These are phyloP conservation scores for Eugnorisma glareosa DNA, from an alignment of 2,888 invertebrate species.

Conservation along the genomic window DNA sequence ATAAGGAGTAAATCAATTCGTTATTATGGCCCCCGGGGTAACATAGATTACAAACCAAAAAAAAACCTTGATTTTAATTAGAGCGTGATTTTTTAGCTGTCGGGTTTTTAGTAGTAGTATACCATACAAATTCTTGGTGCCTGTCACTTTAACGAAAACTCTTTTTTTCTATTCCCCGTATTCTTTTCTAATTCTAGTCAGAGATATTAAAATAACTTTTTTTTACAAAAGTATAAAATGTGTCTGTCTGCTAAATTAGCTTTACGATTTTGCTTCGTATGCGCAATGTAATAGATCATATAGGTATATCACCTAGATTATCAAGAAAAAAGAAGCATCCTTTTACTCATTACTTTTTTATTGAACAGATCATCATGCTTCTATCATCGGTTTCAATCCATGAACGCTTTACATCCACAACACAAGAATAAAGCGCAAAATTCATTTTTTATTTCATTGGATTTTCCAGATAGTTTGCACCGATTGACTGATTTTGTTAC, in stretches of 20 bases:
- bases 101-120: no score
- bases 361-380: not conserved
- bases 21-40: no score
- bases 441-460: constrained; percentile 55
- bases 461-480: constrained; percentile 56
- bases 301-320: not conserved
- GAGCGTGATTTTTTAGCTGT: no score
- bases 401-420: constrained; percentile 12
- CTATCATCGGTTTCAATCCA: not conserved
- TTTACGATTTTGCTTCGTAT: not conserved
- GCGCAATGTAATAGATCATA: not conserved
- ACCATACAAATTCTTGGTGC: no score
- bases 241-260: not conserved
- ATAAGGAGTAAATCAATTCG: no score
- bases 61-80: no score
- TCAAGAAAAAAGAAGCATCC: not conserved
- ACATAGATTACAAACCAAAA: no score
- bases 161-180: not conserved
- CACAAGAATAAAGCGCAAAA: constrained; percentile 30
- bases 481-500: constrained; percentile 58
- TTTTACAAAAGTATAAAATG: not conserved
- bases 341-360: not conserved
- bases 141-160: not conserved
- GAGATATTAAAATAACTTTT: not conserved
- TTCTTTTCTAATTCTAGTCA: not conserved